A percentile compares a stretch with the other conserved stretches of the same genome.
phyloP scores from a whole-genome alignment of 1,140 invertebrate genomes.

The Zaprionus nigranus region DNA sequence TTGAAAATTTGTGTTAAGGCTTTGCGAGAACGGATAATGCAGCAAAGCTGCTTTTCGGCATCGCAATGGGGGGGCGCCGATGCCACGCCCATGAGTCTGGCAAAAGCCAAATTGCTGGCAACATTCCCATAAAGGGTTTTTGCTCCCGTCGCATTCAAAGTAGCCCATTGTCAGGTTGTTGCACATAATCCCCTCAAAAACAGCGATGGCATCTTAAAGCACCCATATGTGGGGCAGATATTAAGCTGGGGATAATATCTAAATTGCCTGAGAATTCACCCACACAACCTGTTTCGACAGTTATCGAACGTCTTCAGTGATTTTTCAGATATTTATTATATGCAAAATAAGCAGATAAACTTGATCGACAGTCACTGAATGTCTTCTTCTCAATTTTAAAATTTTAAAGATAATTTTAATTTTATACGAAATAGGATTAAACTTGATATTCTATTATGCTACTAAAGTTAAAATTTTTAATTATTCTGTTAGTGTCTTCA shows the following conservation, averaged over 20 bases:
- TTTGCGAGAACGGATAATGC: slow-evolving; percentile 59
- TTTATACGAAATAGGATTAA: not conserved
- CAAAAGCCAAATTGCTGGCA: slow-evolving; percentile 21
- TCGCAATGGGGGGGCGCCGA: slow-evolving; percentile 30
- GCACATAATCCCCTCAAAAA: slow-evolving; percentile 10
- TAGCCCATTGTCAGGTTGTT: slow-evolving; percentile 9
- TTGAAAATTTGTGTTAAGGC: slow-evolving; percentile 76
- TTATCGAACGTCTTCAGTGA: not conserved
- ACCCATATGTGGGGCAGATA: not conserved
- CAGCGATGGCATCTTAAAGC: not conserved
- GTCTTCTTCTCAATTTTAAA: not conserved
- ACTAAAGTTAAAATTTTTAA: not conserved
- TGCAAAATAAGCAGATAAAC: not conserved
- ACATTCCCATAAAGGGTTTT: slow-evolving; percentile 15
- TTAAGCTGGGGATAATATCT: not conserved
- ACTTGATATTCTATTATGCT: not conserved
- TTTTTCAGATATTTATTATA: not conserved
- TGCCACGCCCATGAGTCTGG: slow-evolving; percentile 34
- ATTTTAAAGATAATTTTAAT: not conserved
- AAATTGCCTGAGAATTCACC: not conserved
- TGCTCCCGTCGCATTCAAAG: not conserved
- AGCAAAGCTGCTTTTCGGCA: slow-evolving; percentile 58
- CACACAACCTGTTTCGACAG: not conserved
- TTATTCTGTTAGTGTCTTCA: not conserved
- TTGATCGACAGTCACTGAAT: not conserved